These are phyloP conservation scores for Sarcophilus harrisii DNA, from an alignment of 2,797 vertebrate species.

Conservation along the genomic window DNA sequence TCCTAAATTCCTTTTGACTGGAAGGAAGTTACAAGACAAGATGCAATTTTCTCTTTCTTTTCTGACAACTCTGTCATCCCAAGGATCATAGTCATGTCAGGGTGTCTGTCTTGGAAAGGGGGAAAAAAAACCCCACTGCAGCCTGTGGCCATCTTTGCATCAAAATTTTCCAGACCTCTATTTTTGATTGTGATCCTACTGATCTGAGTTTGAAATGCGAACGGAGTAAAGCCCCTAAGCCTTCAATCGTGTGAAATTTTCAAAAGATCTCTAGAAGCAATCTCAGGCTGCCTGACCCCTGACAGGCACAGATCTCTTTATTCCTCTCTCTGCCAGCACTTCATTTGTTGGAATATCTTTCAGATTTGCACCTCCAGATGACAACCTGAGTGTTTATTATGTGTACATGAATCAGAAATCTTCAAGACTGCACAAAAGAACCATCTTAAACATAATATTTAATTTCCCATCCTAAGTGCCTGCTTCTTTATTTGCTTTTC, in stretches of 20 bases:
- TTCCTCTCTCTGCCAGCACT: slow-evolving; percentile 94
- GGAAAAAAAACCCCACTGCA: slow-evolving; percentile 79
- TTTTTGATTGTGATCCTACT: slow-evolving; percentile 92
- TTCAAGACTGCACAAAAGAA: slow-evolving; percentile 81
- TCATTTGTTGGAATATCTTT: slow-evolving; percentile 96
- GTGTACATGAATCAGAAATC: slow-evolving; percentile 89
- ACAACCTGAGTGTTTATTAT: slow-evolving; percentile 94
- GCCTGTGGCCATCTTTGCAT: slow-evolving; percentile 91
- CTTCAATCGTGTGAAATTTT: slow-evolving; percentile 98
- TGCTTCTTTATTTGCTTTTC: slow-evolving; percentile 84
- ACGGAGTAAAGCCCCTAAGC: slow-evolving; percentile 94
- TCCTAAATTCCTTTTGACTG: slow-evolving; percentile 86
- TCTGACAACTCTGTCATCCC: slow-evolving; percentile 86
- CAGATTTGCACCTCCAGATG: slow-evolving; percentile 95
- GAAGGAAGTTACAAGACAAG: slow-evolving; percentile 87
- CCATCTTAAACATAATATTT: slow-evolving; percentile 85
- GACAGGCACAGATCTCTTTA: slow-evolving; percentile 95
- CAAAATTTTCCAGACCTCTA: slow-evolving; percentile 91
- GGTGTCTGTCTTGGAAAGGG: slow-evolving; percentile 84
- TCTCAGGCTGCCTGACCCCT: slow-evolving; percentile 97
- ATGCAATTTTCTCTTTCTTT: slow-evolving; percentile 86
- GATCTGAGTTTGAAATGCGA: slow-evolving; percentile 97
- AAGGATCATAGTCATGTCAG: slow-evolving; percentile 90
- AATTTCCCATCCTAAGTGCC: slow-evolving; percentile 83
- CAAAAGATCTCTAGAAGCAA: slow-evolving; percentile 98